Evolutionary conservation across 2,113 vertebrate species (phyloP), one percentile per base, ranked within the genome.

Genomic region (Lanius collurio): DNA sequence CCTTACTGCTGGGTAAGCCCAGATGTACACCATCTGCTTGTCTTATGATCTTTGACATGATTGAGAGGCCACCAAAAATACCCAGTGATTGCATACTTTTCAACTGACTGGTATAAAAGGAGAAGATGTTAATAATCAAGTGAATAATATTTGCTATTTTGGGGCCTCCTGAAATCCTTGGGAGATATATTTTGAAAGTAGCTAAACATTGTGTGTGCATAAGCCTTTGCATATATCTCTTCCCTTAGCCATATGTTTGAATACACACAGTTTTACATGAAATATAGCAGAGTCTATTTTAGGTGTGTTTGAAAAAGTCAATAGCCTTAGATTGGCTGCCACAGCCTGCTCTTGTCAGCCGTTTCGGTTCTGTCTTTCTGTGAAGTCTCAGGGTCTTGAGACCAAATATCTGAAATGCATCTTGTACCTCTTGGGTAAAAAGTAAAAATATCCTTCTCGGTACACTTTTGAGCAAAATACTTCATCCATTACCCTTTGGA

Each of bases 21-120:
- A 97, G 96, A 97, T 97, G 96, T 96, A 96, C 95, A 87, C 96
- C 96, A 97, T 97, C 96, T 97, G 96, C 80, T 97, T 96, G 92
- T 95, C 95, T 96, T 95, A 88, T 92, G 95, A 96, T 96, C 96
- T 97, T 96, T 96, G 95, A 96, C 95, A 94, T 97, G 95, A 96
- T 97, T 96, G 96, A 97, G 95, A 94, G 95, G 95, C 94, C 95
- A 96, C 96, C 96, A 95, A 92, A 97, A 96, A 97, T 96, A 97
- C 92, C 86, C 92, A 49, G 88, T 75, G 90, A 96, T 94, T 91
- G 94, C 95, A 96, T 97, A 96, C 83, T 92, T 96, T 96, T 94
- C 83, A 35, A 96, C 96, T 95, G 95, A 87, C 88, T 95, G 95
- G 89, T 95, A 96, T 75, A 92, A 92, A 92, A 90, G 86, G 83